These are phyloP conservation scores for Drosophila birchii DNA, from an alignment of 2,888 invertebrate genomes.

Conservation along the genomic window DNA sequence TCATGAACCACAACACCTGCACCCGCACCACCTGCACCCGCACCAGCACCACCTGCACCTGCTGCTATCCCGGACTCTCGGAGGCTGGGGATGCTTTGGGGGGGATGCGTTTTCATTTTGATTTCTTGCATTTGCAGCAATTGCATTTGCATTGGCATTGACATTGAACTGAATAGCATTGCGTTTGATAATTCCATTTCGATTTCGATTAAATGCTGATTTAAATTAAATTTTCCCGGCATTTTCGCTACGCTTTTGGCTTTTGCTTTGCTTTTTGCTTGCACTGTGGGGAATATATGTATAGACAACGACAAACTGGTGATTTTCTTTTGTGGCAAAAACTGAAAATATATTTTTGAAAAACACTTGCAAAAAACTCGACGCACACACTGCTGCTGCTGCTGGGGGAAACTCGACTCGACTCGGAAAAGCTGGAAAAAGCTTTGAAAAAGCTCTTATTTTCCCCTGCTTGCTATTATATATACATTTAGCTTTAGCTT, in stretches of 20 bases:
- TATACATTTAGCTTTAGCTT: slow-evolving; percentile 23
- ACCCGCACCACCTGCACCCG: slow-evolving; percentile 32
- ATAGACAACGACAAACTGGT: slow-evolving; percentile 61
- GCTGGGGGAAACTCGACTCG: slow-evolving; percentile 9
- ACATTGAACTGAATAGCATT: slow-evolving; percentile 32
- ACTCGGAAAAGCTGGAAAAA: slow-evolving; percentile 6
- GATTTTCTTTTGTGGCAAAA: slow-evolving; percentile 72
- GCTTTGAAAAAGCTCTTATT: slow-evolving; percentile 20
- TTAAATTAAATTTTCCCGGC: slow-evolving; percentile 28
- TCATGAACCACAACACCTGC: slow-evolving; percentile 31
- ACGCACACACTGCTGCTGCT: slow-evolving; percentile 76
- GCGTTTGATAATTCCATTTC: slow-evolving; percentile 40
- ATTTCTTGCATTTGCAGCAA: slow-evolving; percentile 49
- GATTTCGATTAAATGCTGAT: slow-evolving; percentile 32
- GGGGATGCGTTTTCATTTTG: slow-evolving; percentile 53
- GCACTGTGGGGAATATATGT: slow-evolving; percentile 57
- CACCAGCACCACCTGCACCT: slow-evolving; percentile 17
- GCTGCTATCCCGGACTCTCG: slow-evolving; percentile 11
- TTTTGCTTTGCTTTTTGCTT: slow-evolving; percentile 15
- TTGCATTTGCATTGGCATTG: slow-evolving; percentile 38
- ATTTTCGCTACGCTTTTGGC: slow-evolving; percentile 33
- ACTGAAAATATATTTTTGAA: slow-evolving; percentile 76
- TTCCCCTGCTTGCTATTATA: slow-evolving; percentile 28
- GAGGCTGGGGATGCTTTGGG: slow-evolving; percentile 10
- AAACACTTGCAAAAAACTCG: slow-evolving; percentile 80